Evolutionary conservation across 2,113 vertebrate genomes (phyloP), one percentile per base, ranked within the genome.

Genomic region (Megalops atlanticus): DNA sequence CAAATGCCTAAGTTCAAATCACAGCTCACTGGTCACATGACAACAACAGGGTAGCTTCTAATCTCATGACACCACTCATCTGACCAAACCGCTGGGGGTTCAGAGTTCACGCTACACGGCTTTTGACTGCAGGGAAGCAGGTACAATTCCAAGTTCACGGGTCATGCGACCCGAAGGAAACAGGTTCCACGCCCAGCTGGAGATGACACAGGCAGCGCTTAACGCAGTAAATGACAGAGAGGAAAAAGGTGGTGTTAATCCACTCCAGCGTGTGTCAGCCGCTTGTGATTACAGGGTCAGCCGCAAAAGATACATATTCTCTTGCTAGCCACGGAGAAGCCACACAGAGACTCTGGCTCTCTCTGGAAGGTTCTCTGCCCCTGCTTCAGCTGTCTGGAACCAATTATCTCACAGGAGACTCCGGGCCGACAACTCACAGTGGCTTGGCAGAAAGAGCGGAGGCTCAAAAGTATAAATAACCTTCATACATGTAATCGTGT

Each of bases 121-220:
- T 1, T 10, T 10, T 64, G 58, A 64, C 58, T 10, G n/a, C 8
- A 31, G 8, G 8, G 58, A 64, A 64, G 38, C 0, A 21, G 36
- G 58, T 80, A 85, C 58, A 80, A 33, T 84, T 88, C 76, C 79
- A 43, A 75, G 64, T 81, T 41, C 81, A 87, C 87, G 88, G n/a
- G n/a, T 87, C 87, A 90, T 21, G 39, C 1, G 24, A 58, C 49
- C 82, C 75, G 12, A 79, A 82, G 83, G 85, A 90, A 88, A 84
- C 80, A 80, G 78, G 89, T 89, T 91, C 88, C 90, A 4, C 82
- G 40, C n/a, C n/a, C 36, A 38, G 88, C 35, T 27, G 70, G 45
- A 38, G 41, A 5, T n/a, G n/a, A n/a, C n/a, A n/a, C n/a, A n/a
- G n/a, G n/a, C n/a, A n/a, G n/a, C n/a, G 31, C 43, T 54, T 27